These are phyloP conservation scores for Phytoseiulus persimilis DNA, from an alignment of 2,888 invertebrate species.

Conservation along the genomic window DNA sequence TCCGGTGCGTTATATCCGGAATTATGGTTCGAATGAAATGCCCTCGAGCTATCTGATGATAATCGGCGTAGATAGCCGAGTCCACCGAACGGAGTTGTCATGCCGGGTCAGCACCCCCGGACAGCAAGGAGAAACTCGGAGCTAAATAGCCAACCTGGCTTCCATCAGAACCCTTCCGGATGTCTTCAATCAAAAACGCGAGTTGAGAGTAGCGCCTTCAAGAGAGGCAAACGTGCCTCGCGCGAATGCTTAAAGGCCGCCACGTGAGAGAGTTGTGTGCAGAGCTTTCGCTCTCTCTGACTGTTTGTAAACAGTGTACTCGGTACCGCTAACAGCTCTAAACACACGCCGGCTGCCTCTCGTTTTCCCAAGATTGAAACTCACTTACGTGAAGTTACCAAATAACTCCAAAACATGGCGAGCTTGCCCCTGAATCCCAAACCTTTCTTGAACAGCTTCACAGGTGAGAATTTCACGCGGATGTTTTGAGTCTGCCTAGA, in stretches of 20 bases:
- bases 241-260: not conserved
- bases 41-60: too few species aligned
- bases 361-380: not conserved
- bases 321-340: not conserved
- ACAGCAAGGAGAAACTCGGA: too few species aligned
- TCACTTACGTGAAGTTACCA: not conserved
- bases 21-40: too few species aligned
- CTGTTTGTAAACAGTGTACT: not conserved
- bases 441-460: constrained; percentile 93
- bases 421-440: constrained; percentile 97
- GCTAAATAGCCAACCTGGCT: too few species aligned
- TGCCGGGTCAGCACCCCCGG: too few species aligned
- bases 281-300: not conserved
- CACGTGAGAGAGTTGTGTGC: not conserved
- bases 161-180: too few species aligned
- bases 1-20: too few species aligned
- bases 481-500: not conserved
- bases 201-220: too few species aligned
- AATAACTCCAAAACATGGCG: constrained; percentile 8
- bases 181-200: too few species aligned
- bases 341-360: not conserved
- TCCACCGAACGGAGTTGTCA: too few species aligned
- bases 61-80: too few species aligned
- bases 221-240: too few species aligned
- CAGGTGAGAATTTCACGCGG: constrained; percentile 57